phyloP scores from a whole-genome alignment of 2,797 vertebrate genomes.

The Coregonus ussuriensis region DNA sequence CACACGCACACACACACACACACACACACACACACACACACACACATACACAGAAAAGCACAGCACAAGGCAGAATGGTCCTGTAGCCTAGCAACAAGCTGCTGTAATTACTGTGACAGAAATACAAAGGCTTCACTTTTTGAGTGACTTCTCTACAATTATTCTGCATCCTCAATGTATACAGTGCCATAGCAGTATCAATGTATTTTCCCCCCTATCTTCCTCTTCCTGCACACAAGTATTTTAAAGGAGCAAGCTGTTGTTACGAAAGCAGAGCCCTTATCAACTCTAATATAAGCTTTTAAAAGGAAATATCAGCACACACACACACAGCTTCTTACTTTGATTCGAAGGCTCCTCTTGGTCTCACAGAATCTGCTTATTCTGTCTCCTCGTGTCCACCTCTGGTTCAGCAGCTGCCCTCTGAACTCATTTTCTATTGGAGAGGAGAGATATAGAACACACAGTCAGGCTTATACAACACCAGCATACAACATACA shows the following conservation, averaged over 20 bases:
- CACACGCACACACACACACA: neutral
- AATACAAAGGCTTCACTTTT: neutral
- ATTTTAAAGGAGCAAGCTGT: too few relatives aligned
- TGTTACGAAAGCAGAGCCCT: too few relatives aligned
- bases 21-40: conserved; percentile 5
- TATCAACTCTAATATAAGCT: too few relatives aligned
- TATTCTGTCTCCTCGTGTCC: conserved; percentile 81
- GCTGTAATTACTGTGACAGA: too few relatives aligned
- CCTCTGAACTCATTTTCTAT: conserved; percentile 89
- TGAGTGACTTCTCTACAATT: neutral
- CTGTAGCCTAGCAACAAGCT: too few relatives aligned
- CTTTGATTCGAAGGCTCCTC: conserved; percentile 73
- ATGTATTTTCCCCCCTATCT: neutral
- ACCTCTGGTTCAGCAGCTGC: conserved; percentile 85
- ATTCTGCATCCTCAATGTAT: neutral
- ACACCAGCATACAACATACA: neutral
- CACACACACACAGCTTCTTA: conserved; percentile 31
- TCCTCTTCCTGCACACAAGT: neutral
- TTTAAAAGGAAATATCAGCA: too few relatives aligned
- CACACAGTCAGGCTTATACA: neutral
- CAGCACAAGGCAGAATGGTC: too few relatives aligned
- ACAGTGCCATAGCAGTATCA: neutral
- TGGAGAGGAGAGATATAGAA: conserved; percentile 2
- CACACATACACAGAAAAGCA: too few relatives aligned
- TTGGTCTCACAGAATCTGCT: conserved; percentile 75